Base-by-base conservation (phyloP, 2,888 invertebrate species). In the Cartodere bifasciata region DNA sequence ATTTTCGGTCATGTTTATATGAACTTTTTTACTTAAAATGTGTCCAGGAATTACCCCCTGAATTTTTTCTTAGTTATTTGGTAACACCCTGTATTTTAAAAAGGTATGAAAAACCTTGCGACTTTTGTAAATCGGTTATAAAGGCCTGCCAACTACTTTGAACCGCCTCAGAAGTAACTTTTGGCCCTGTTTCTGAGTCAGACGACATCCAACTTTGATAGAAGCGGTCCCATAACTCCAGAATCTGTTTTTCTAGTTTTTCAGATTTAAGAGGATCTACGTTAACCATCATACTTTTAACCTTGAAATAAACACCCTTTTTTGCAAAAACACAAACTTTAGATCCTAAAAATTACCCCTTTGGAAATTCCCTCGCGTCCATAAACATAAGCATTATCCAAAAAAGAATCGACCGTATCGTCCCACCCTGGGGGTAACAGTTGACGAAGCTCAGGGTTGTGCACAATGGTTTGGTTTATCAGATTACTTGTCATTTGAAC, bases 351-450 rank as follows among this genome's bases (percentile, higher is more conserved):
- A 55, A 65, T 63, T 53, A 90, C 86, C 54, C 82, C 78, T 44
- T 83, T 81, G 12, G 86, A 84, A 46, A 94, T 85, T 49, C 86
- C 90, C 52, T 87, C 82, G 41, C 92, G 69, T 2, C 94, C 92
- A 56, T 92, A 91, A 14, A 82, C 72, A 55, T 94, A 94, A 1
- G 90, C 91, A 60, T 94, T 90, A 46, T 90, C 87, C 7, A 94
- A 70, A 40, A 91, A 76, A 11, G 87, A 85, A 58, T 91, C 90
- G 23, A 94, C 69, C 34, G 90, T 82, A 28, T 81, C 78, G 49
- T 84, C 78, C 72, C 82, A 78, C 3, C 80, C 76, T 34, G 83
- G 79, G 0, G 95, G 94, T 31, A 95, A 63, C 50, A 87, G 72
- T 48, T 81, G 76, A 44, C 79, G 72, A 31, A 84, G 62, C 49